Percentiles rank a stretch among this genome's conserved stretches.
Evolutionary conservation across 2,888 invertebrate species (phyloP).

Genomic region (Synergus gifuensis): DNA sequence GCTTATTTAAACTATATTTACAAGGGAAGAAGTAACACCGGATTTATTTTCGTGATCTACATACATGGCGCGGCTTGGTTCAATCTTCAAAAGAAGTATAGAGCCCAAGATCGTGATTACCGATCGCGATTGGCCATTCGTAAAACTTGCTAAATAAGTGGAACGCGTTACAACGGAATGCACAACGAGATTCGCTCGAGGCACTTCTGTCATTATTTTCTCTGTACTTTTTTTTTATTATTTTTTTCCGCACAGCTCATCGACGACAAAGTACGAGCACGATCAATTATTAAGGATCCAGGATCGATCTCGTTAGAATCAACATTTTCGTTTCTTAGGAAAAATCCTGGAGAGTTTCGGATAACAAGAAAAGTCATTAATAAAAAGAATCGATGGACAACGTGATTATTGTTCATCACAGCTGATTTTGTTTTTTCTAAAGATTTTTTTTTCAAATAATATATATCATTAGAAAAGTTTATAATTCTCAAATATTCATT

Average conservation of each 20-base stretch:
- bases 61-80: slow-evolving; percentile 27
- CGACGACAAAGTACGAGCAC: slow-evolving; percentile 3
- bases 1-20: background rate
- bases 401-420: no score
- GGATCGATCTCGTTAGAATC: background rate
- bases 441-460: no score
- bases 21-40: background rate
- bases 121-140: slow-evolving; percentile 34
- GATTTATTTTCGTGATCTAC: slow-evolving; percentile 34
- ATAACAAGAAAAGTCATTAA: background rate
- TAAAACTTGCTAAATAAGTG: slow-evolving; percentile 52
- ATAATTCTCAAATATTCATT: no score
- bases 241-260: background rate
- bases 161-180: slow-evolving; percentile 64
- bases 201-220: slow-evolving; percentile 51
- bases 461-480: no score
- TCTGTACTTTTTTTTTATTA: slow-evolving; percentile 7
- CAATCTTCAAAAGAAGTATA: slow-evolving; percentile 30
- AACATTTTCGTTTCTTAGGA: slow-evolving; percentile 6
- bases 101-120: slow-evolving; percentile 29
- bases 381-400: background rate
- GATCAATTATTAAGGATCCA: slow-evolving; percentile 4
- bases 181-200: slow-evolving; percentile 57
- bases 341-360: background rate
- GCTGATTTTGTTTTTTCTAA: no score